Percentiles rank a stretch among this genome's conserved stretches.
These are phyloP conservation scores for Albula glossodonta DNA, from an alignment of 2,113 vertebrate species.

Conservation along the genomic window DNA sequence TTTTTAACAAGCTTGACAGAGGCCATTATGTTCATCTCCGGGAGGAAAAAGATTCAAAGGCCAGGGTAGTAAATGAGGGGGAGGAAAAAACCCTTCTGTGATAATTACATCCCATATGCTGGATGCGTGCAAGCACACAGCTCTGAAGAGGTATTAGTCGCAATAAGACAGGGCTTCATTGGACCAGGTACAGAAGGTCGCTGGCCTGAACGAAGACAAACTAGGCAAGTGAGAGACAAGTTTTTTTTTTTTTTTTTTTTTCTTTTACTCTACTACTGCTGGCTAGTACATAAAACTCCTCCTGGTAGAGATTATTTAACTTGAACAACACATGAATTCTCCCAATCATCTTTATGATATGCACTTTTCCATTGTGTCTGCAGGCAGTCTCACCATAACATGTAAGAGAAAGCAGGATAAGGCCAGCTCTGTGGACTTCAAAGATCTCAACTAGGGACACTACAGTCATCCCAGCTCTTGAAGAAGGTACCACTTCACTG, in stretches of 20 bases:
- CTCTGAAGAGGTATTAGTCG: not conserved
- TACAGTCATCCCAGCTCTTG: not conserved
- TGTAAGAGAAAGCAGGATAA: not conserved
- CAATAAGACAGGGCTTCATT: not conserved
- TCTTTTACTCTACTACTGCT: conserved; percentile 1
- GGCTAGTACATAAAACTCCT: conserved; percentile 7
- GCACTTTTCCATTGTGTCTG: conserved; percentile 39
- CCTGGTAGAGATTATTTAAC: conserved; percentile 27
- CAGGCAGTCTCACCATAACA: not conserved
- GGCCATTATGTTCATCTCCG: conserved; percentile 10
- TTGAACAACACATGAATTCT: conserved; percentile 52
- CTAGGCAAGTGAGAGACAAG: not conserved
- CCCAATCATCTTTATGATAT: conserved; percentile 46
- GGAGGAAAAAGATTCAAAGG: not conserved
- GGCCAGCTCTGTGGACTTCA: not conserved
- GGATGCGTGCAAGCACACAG: conserved; percentile 10
- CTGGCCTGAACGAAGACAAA: not conserved
- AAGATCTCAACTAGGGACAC: not conserved
- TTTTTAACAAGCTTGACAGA: conserved; percentile 10
- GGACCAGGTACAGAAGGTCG: not conserved
- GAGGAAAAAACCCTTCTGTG: conserved; percentile 9
- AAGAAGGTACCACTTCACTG: not conserved
- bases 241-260: not conserved
- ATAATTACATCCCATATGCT: conserved; percentile 21
- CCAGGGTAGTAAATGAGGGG: not conserved